Evolutionary conservation across 2,113 vertebrate genomes (phyloP), one percentile per base, ranked within the genome.

Genomic region (Cichladusa arquata): DNA sequence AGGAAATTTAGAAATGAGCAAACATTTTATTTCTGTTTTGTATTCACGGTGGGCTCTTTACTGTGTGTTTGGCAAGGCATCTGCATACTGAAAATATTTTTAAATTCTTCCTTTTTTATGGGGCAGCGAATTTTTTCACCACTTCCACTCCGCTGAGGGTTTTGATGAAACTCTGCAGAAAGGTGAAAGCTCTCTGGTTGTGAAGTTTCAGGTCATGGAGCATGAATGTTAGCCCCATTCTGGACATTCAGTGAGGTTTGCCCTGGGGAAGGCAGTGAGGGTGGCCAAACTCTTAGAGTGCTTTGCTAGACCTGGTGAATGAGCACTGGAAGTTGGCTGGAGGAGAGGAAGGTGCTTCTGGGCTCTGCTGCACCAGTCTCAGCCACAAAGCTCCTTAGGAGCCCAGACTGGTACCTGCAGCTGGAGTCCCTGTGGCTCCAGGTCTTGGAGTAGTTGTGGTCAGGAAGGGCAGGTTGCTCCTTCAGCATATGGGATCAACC

Each of bases 1-100:
- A 93, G 94, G 86, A 95, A 95, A 94, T 92, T 84, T 67, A 88
- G 81, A 80, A 96, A 83, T 12, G 20, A 81, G 90, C 70, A 85
- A 79, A 85, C 81, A 23, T 80, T 73, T 73, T 45, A 70, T 78
- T 92, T 83, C 82, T 86, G 44, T 48, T 73, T 57, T 29, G 23
- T 83, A 60, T 93, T 88, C 64, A 48, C 13, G 64, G 88, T 82
- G 88, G 85, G 85, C 76, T 94, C 69, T 92, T 92, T 57, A 65
- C 54, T 66, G 57, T 44, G 53, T 60, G 81, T 88, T 83, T 90
- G 90, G 80, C 88, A 88, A 89, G 47, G 65, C 9, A 31, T 80
- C 69, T 67, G 57, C 76, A 84, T 67, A 71, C 87, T 83, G 79
- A 94, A 86, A 96, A 90, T 95, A 69, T 81, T 78, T 92, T 48